A percentile compares a stretch with the other conserved stretches of the same genome.
These are phyloP conservation scores for Channa striata DNA, from an alignment of 2,797 vertebrate species.

Conservation along the genomic window DNA sequence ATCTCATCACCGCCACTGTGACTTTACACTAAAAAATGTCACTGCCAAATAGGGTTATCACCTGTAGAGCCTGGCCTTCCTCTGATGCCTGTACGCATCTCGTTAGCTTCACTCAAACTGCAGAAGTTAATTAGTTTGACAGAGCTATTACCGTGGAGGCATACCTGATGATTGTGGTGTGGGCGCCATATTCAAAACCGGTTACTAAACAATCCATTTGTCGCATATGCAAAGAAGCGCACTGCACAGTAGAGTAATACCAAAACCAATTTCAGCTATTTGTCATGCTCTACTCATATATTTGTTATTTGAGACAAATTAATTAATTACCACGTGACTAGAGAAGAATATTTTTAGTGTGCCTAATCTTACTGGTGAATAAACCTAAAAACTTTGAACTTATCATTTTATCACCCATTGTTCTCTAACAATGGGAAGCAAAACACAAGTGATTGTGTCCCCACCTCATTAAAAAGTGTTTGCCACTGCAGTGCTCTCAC, in stretches of 20 bases:
- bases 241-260: constrained; percentile 33
- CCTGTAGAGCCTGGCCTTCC: constrained; percentile 97
- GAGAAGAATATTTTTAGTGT: constrained; percentile 30
- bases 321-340: constrained; percentile 49
- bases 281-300: constrained; percentile 43
- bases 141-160: constrained; percentile 88
- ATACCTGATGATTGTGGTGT: constrained; percentile 81
- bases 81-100: constrained; percentile 93
- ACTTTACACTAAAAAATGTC: constrained; percentile 99
- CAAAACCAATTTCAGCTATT: constrained; percentile 22
- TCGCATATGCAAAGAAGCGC: constrained; percentile 18
- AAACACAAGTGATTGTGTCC: constrained; percentile 68
- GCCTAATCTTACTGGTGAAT: constrained; percentile 26
- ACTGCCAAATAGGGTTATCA: constrained; percentile 98
- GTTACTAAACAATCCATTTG: constrained; percentile 70
- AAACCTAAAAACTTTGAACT: constrained; percentile 52
- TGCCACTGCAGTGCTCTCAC: constrained; percentile 62
- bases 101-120: constrained; percentile 95
- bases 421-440: constrained; percentile 52
- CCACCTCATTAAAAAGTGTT: constrained; percentile 80
- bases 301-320: constrained; percentile 50
- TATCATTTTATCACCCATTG: constrained; percentile 59
- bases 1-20: constrained; percentile 97
- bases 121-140: constrained; percentile 96
- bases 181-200: constrained; percentile 71